Percentiles rank a stretch among this genome's conserved stretches.
Conservation (phyloP, 2,113 vertebrate species). For the Holacanthus passer region DNA sequence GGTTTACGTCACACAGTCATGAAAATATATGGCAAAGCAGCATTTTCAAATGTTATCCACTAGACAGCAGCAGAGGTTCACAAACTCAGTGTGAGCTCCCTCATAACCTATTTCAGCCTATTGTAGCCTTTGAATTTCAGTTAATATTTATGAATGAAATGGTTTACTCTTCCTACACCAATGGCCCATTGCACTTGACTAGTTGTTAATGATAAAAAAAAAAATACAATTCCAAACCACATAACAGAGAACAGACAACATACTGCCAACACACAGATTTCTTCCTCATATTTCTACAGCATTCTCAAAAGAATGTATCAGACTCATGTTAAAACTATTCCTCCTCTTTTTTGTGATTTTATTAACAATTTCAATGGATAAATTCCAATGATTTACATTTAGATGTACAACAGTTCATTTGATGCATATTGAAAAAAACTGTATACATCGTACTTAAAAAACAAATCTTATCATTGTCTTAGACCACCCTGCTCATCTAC, state of each 20-base stretch:
- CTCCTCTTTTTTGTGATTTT: not conserved
- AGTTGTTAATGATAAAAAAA: not conserved
- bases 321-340: not conserved
- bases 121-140: not conserved
- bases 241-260: not conserved
- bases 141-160: not conserved
- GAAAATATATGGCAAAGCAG: not conserved
- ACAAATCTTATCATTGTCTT: not conserved
- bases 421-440: not conserved
- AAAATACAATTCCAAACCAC: too few relatives aligned
- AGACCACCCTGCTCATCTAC: too few relatives aligned
- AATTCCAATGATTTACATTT: not conserved
- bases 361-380: too few relatives aligned
- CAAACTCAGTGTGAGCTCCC: not conserved
- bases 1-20: not conserved
- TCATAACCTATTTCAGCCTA: not conserved
- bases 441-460: not conserved
- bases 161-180: not conserved
- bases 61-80: slow-evolving; percentile 54
- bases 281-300: not conserved
- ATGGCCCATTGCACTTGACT: not conserved
- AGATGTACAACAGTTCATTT: not conserved
- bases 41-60: slow-evolving; percentile 46
- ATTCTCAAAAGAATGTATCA: not conserved
- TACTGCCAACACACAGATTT: too few relatives aligned